These are phyloP conservation scores for Agrochola lota DNA, from an alignment of 2,888 invertebrate species.

Conservation along the genomic window DNA sequence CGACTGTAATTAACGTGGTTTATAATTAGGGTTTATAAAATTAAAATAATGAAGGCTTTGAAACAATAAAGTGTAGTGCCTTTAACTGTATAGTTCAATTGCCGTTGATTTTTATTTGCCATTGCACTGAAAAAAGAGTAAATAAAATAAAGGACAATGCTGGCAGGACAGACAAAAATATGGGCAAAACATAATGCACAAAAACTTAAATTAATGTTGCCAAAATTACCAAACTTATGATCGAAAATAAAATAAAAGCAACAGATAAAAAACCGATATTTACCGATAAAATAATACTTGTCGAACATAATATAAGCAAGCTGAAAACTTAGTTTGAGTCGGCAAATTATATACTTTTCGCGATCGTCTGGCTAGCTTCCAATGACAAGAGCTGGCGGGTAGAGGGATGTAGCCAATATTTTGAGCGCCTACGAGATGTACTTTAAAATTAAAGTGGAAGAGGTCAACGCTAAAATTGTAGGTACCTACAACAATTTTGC, in stretches of 20 bases:
- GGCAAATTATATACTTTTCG: conserved; percentile 67
- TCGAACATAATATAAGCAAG: conserved; percentile 53
- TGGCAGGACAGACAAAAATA: no score
- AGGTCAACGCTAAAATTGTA: conserved; percentile 29
- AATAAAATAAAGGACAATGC: not conserved
- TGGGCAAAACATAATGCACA: no score
- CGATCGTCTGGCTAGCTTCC: conserved; percentile 67
- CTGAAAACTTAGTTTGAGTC: conserved; percentile 58
- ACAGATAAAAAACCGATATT: conserved; percentile 58
- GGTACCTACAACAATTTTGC: conserved; percentile 24
- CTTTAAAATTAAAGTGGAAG: conserved; percentile 55
- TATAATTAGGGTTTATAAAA: not conserved
- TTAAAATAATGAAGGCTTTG: not conserved
- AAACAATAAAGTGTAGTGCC: not conserved
- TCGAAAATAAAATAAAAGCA: conserved; percentile 31
- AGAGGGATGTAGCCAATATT: conserved; percentile 60
- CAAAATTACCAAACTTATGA: conserved; percentile 1
- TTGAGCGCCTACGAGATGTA: conserved; percentile 56
- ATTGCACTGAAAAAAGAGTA: not conserved
- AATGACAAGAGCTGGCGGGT: conserved; percentile 61
- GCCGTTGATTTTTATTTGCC: not conserved
- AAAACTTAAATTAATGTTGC: conserved; percentile 14
- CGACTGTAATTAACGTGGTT: not conserved
- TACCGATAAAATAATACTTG: conserved; percentile 48
- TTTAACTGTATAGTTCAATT: not conserved